Percentiles rank a stretch among this genome's conserved stretches.
phyloP scores from a whole-genome alignment of 1,140 invertebrate genomes.

The Tribolium castaneum region DNA sequence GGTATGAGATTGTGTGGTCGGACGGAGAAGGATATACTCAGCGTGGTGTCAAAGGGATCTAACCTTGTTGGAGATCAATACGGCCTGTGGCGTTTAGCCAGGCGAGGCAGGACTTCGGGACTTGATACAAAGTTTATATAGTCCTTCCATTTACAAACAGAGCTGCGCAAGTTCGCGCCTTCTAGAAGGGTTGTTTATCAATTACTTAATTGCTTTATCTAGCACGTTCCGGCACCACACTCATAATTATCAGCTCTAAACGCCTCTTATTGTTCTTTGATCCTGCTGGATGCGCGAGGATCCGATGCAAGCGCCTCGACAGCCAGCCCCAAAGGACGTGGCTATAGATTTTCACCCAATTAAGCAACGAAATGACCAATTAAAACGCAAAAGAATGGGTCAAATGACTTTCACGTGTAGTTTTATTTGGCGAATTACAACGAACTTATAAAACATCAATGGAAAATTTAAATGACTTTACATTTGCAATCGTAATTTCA shows the following conservation, averaged over 20 bases:
- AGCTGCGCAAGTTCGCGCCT: constrained; percentile 34
- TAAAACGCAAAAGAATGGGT: not conserved
- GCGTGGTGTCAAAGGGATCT: constrained; percentile 53
- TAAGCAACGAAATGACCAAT: not conserved
- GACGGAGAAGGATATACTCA: constrained; percentile 47
- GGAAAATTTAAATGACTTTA: too few relatives aligned
- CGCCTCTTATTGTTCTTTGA: constrained; percentile 11
- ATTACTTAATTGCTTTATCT: constrained; percentile 59
- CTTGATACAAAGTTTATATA: constrained; percentile 58
- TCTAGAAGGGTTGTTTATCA: constrained; percentile 56
- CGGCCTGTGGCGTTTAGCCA: constrained; percentile 57
- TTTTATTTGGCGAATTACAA: too few relatives aligned
- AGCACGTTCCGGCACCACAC: constrained; percentile 55
- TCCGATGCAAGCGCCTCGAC: not conserved
- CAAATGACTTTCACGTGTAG: too few relatives aligned
- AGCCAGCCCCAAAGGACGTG: not conserved
- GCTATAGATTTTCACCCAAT: not conserved
- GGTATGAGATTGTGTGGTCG: constrained; percentile 37
- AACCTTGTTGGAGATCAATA: constrained; percentile 58
- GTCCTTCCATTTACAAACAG: constrained; percentile 52
- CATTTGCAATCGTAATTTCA: too few relatives aligned
- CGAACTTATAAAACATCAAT: too few relatives aligned
- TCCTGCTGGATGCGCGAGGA: not conserved
- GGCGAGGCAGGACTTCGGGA: constrained; percentile 56
- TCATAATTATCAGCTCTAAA: constrained; percentile 53